Percentiles rank a stretch among this genome's conserved stretches.
These are phyloP conservation scores for Myzus persicae DNA, from an alignment of 1,140 invertebrate species.

Conservation along the genomic window DNA sequence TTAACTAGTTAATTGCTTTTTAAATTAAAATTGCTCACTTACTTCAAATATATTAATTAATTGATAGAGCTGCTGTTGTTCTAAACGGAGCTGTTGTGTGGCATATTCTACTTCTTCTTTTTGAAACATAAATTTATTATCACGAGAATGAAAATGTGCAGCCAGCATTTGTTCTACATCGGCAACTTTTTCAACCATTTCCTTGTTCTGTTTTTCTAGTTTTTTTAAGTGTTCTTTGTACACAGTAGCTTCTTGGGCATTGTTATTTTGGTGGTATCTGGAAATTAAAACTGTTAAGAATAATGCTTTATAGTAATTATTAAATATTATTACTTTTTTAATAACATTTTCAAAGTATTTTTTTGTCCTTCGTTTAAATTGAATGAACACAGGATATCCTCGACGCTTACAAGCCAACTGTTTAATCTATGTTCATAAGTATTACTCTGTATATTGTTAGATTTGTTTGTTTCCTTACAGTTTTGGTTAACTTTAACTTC, in stretches of 20 bases:
- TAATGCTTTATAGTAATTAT: not conserved
- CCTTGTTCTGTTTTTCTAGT: not conserved
- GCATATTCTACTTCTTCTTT: constrained; percentile 22
- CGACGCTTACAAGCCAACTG: not conserved
- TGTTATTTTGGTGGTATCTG: constrained; percentile 1
- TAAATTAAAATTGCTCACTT: not conserved
- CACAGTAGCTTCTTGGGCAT: not conserved
- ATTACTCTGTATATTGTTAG: not conserved
- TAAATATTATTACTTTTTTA: constrained; percentile 26
- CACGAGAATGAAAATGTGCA: not conserved
- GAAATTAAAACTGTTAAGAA: not conserved
- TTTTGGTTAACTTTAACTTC: not conserved
- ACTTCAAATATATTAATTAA: constrained; percentile 27
- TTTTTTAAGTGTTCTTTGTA: constrained; percentile 33
- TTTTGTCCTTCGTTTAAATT: constrained; percentile 31
- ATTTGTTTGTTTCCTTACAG: not conserved
- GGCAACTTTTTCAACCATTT: not conserved
- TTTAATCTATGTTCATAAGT: constrained; percentile 29
- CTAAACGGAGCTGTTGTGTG: not conserved
- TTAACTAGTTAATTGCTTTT: not conserved
- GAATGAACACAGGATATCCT: not conserved
- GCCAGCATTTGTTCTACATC: not conserved
- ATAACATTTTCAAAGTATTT: constrained; percentile 38
- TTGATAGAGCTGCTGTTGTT: not conserved
- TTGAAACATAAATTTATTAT: not conserved